These are phyloP conservation scores for Naso thynnoides DNA, from an alignment of 2,797 vertebrate genomes.

Conservation along the genomic window DNA sequence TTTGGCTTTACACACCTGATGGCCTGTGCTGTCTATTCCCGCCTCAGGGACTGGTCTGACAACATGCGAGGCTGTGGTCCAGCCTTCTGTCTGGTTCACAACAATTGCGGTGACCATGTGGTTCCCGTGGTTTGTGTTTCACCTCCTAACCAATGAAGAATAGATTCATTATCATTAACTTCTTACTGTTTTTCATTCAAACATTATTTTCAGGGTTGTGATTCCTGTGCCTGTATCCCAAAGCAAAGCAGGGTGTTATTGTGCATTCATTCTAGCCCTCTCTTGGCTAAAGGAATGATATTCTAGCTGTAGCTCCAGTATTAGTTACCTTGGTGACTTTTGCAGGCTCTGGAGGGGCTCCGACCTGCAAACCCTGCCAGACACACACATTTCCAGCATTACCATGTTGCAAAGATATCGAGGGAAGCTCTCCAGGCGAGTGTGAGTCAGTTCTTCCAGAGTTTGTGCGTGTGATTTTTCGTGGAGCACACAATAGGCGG, in stretches of 20 bases:
- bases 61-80: conserved; percentile 45
- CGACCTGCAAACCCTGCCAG: conserved; percentile 50
- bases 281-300: conserved; percentile 48
- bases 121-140: conserved; percentile 40
- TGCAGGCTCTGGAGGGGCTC: conserved; percentile 49
- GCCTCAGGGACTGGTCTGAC: conserved; percentile 55
- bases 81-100: conserved; percentile 38
- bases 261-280: conserved; percentile 32
- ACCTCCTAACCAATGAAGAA: conserved; percentile 25
- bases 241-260: conserved; percentile 23
- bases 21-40: conserved; percentile 29
- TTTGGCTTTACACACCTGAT: conserved; percentile 50
- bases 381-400: conserved; percentile 52
- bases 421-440: conserved; percentile 65
- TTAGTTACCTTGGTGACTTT: conserved; percentile 60
- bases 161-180: conserved; percentile 49
- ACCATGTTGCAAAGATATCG: conserved; percentile 58
- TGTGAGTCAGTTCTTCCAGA: conserved; percentile 74
- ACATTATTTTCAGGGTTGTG: conserved; percentile 5
- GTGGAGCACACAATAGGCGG: conserved; percentile 63
- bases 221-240: conserved; percentile 8
- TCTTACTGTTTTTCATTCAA: conserved; percentile 39
- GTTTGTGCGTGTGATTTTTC: conserved; percentile 50
- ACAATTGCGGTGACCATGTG: conserved; percentile 28
- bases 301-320: conserved; percentile 44